Conservation (phyloP, 2,888 invertebrate species). For the Ischnus inquisitorius region DNA sequence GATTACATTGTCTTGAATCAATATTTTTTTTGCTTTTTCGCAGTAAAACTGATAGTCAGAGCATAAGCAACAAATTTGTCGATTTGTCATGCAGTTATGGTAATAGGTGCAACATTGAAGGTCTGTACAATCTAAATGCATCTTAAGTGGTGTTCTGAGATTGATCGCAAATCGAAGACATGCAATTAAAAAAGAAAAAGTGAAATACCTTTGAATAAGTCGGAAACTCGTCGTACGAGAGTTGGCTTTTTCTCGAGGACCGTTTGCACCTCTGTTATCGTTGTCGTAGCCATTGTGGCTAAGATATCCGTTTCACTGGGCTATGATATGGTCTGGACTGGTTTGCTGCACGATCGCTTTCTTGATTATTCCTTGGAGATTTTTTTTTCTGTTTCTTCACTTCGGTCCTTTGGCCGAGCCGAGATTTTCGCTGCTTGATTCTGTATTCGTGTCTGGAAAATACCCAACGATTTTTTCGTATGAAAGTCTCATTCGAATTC, state of each 20-base stretch:
- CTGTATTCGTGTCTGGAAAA: constrained; percentile 6
- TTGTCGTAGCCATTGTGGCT: constrained; percentile 68
- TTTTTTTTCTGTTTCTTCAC: constrained; percentile 12
- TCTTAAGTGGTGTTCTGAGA: no score
- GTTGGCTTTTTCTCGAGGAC: constrained; percentile 77
- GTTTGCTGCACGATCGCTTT: constrained; percentile 40
- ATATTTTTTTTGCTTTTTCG: neutral
- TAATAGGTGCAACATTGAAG: neutral
- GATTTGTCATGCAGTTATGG: neutral
- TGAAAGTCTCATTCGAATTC: neutral
- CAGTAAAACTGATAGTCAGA: neutral
- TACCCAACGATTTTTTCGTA: neutral
- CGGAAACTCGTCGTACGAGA: constrained; percentile 81
- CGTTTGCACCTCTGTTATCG: constrained; percentile 72
- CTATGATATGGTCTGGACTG: constrained; percentile 58
- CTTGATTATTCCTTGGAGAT: constrained; percentile 37
- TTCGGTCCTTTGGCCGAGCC: neutral
- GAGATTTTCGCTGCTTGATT: constrained; percentile 13
- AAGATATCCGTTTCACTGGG: constrained; percentile 54
- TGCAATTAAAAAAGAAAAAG: neutral
- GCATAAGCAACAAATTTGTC: neutral
- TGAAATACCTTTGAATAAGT: constrained; percentile 82
- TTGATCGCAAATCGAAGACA: neutral
- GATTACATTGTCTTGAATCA: neutral
- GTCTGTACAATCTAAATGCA: no score